phyloP scores from a whole-genome alignment of 2,113 vertebrate species.

The Odontesthes bonariensis region DNA sequence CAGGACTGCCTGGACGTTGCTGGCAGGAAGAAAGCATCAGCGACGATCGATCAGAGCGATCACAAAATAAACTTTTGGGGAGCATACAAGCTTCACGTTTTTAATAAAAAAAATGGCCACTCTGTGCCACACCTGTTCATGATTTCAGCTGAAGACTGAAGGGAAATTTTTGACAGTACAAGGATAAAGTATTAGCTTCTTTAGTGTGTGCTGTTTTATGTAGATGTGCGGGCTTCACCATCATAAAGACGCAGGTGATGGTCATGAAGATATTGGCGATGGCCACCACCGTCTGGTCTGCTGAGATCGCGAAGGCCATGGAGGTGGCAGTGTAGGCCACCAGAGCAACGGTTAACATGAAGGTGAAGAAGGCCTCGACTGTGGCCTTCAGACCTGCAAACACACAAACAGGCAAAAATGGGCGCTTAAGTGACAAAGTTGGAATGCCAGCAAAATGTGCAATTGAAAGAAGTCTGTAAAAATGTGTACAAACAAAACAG shows the following conservation, averaged over 20 bases:
- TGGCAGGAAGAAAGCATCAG: no score
- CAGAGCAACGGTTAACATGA: slow-evolving; percentile 87
- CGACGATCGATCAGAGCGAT: no score
- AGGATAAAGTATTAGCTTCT: neutral
- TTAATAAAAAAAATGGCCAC: no score
- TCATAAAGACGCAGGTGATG: slow-evolving; percentile 93
- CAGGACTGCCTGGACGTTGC: no score
- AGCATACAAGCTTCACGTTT: no score
- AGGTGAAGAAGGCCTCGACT: slow-evolving; percentile 86
- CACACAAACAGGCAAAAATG: neutral
- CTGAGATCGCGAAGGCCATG: slow-evolving; percentile 90
- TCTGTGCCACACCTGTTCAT: no score
- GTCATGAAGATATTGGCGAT: slow-evolving; percentile 91
- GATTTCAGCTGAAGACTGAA: no score
- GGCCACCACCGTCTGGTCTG: slow-evolving; percentile 89
- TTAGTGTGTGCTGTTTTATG: neutral
- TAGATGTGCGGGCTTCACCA: slow-evolving; percentile 80
- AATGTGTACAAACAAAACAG: no score
- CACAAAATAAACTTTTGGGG: no score
- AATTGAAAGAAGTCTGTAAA: neutral
- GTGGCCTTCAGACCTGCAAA: slow-evolving; percentile 86
- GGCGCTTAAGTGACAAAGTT: neutral
- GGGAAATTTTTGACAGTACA: no score
- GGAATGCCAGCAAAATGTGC: neutral
- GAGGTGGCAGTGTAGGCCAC: slow-evolving; percentile 89